A percentile compares a stretch with the other conserved stretches of the same genome.
Evolutionary conservation across 2,113 vertebrate species (phyloP).

Genomic region (Odobenus rosmarus): DNA sequence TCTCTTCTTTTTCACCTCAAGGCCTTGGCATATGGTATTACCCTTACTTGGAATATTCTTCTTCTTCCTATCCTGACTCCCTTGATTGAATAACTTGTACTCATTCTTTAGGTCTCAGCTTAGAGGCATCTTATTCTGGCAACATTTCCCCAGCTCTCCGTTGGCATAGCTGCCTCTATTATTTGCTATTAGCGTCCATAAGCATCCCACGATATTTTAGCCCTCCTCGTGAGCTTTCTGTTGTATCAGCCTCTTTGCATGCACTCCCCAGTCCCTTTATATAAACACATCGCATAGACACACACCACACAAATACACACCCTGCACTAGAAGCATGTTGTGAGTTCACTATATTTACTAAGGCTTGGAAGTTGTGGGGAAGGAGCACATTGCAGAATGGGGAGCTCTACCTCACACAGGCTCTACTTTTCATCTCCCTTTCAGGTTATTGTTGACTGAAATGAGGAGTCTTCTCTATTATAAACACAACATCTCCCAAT

Average conservation of each 20-base stretch:
- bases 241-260: neutral
- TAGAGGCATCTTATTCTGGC: neutral
- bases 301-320: too few species aligned
- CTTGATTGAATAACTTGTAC: neutral
- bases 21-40: neutral
- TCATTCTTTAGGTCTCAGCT: neutral
- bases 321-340: neutral
- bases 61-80: accelerated
- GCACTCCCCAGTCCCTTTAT: neutral
- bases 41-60: neutral
- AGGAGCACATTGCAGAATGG: accelerated
- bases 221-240: neutral
- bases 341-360: neutral
- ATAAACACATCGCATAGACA: neutral
- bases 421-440: neutral
- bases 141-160: neutral
- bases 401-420: too few species aligned
- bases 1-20: neutral
- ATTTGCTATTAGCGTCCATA: neutral
- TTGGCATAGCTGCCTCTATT: neutral
- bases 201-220: neutral
- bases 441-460: neutral
- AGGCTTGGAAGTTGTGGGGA: neutral
- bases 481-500: neutral
- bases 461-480: neutral